Percentiles rank a stretch among this genome's conserved stretches.
Evolutionary conservation across 92 coral and sea anemone genomes (phyloP).

Genomic region (Porites cylindrica): DNA sequence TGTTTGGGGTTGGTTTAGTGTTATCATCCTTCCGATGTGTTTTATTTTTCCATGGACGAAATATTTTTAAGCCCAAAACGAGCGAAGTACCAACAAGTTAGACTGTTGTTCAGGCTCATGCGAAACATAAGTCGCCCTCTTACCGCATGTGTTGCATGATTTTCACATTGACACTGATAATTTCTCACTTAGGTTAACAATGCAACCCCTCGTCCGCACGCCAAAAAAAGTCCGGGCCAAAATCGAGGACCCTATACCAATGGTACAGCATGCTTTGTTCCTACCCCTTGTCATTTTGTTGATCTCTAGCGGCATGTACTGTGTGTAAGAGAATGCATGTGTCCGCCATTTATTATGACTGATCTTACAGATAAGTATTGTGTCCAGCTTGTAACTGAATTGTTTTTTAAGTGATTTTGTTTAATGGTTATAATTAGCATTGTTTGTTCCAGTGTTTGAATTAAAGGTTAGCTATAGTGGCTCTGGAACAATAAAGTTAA

Average conservation of each 20-base stretch:
- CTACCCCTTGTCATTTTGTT: conserved; percentile 41
- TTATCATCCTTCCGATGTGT: too few relatives aligned
- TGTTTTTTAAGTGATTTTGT: background rate
- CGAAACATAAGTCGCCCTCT: background rate
- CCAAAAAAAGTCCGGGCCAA: conserved; percentile 96
- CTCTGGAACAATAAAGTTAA: background rate
- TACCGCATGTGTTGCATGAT: conserved; percentile 82
- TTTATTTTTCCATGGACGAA: too few relatives aligned
- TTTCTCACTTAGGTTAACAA: conserved; percentile 98
- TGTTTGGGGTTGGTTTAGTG: too few relatives aligned
- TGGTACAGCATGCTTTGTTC: conserved; percentile 98
- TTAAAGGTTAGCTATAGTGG: background rate
- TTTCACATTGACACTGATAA: conserved; percentile 86
- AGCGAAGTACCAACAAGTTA: too few relatives aligned
- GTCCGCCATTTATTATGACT: conserved; percentile 41
- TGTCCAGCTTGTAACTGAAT: conserved; percentile 4
- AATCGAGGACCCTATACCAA: conserved; percentile 97
- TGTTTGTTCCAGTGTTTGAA: background rate
- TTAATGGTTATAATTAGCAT: background rate
- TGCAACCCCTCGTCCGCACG: conserved; percentile 99
- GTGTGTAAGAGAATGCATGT: conserved; percentile 60
- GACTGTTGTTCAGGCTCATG: too few relatives aligned
- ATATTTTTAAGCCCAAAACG: too few relatives aligned
- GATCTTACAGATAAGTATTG: conserved; percentile 51
- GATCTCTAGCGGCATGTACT: conserved; percentile 54